phyloP scores from a whole-genome alignment of 2,888 invertebrate genomes.

The Synergus gifuensis region DNA sequence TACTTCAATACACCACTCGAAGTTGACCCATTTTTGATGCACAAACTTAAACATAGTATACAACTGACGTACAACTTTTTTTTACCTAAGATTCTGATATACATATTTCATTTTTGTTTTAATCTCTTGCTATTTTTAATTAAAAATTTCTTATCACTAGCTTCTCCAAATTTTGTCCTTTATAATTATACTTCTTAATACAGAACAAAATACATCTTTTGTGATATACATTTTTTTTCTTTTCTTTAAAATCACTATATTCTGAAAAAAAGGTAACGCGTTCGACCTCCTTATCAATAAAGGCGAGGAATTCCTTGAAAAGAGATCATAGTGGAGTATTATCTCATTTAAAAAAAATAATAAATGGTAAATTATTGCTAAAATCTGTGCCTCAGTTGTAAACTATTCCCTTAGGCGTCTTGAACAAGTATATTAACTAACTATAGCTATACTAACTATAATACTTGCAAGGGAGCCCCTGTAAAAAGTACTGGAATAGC shows the following conservation, averaged over 20 bases:
- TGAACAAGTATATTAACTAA: background rate
- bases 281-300: too few species aligned
- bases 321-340: too few species aligned
- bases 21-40: conserved; percentile 37
- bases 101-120: background rate
- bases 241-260: too few species aligned
- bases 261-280: too few species aligned
- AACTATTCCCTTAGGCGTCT: background rate
- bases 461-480: background rate
- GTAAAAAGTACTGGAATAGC: background rate
- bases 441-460: background rate
- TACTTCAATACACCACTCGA: conserved; percentile 64
- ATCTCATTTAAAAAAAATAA: too few species aligned
- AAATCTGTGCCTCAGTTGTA: conserved; percentile 6
- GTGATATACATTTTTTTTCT: too few species aligned
- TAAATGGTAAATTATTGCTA: background rate
- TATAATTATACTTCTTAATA: too few species aligned
- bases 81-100: background rate
- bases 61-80: background rate
- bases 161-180: too few species aligned
- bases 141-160: too few species aligned
- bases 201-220: too few species aligned
- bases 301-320: too few species aligned
- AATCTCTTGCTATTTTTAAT: too few species aligned
- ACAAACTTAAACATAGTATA: background rate